Evolutionary conservation across 2,113 vertebrate species (phyloP), one percentile per base, ranked within the genome.

Genomic region (Rhinopithecus roxellana): DNA sequence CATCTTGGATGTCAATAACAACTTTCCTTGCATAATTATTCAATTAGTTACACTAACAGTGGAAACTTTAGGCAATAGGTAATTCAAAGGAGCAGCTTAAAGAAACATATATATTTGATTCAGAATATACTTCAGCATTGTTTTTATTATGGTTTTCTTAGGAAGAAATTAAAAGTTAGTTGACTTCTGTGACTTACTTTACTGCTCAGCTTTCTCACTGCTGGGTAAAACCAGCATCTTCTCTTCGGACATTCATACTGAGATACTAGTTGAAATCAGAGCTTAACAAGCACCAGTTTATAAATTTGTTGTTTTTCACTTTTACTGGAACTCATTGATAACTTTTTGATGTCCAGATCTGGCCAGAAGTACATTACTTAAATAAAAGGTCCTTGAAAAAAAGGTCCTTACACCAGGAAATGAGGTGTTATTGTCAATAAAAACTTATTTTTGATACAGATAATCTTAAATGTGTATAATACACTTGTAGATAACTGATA

Each of bases 101-200:
- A 88, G 67, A 87, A 90, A 92, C 79, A 67, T 61, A 80, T 18
- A 22, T 23, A 91, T 67, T 27, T 89, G 30, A 67, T 48, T n/a
- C 27, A 95, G 27, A 87, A 86, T 75, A 4, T 64, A 9, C 13
- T 89, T 59, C 17, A 89, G 40, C 30, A 77, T 48, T 74, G 12
- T 86, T 90, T 95, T 95, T 43, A 81, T 20, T 88, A 23, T 82
- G 35, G 30, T 40, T 91, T 96, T 30, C 48, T 92, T 38, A 90
- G 52, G 17, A 74, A 93, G 35, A 84, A 82, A 5, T 89, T 43
- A 86, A 89, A 79, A 45, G n/a, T 57, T 43, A 86, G 16, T 64
- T 61, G 23, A 55, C 10, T 80, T 96, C 61, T 81, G 6, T 59
- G 89, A 93, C 59, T 35, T 45, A 57, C 1, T 93, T 75, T 61